Percentiles rank a stretch among this genome's conserved stretches.
Evolutionary conservation across 2,797 vertebrate genomes (phyloP).

Genomic region (Lepilemur ruficaudatus): DNA sequence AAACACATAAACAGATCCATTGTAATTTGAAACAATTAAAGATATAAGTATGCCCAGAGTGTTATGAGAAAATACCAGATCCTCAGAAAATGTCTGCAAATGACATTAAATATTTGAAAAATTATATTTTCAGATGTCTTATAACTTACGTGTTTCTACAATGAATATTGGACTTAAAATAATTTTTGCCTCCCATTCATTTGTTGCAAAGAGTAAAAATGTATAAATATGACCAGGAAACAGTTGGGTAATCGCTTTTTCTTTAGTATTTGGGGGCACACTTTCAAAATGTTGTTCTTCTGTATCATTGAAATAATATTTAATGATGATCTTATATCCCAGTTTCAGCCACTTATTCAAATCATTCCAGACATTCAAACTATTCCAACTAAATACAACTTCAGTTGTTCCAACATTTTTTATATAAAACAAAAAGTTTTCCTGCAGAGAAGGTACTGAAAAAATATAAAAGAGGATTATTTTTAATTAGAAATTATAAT

Average conservation of each 20-base stretch:
- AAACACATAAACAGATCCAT: not conserved
- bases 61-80: not conserved
- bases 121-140: conserved; percentile 2
- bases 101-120: not conserved
- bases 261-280: conserved; percentile 75
- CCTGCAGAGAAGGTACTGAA: conserved; percentile 83
- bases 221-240: conserved; percentile 88
- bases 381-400: conserved; percentile 86
- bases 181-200: conserved; percentile 82
- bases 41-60: not conserved
- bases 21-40: not conserved
- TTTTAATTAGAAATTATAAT: conserved; percentile 34
- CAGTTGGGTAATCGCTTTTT: conserved; percentile 84
- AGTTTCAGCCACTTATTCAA: conserved; percentile 77
- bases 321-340: conserved; percentile 83
- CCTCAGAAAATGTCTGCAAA: not conserved
- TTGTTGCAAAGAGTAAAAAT: conserved; percentile 87
- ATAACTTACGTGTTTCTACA: conserved; percentile 85
- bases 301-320: conserved; percentile 84
- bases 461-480: conserved; percentile 38
- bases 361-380: conserved; percentile 82
- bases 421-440: conserved; percentile 84
- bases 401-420: conserved; percentile 86
- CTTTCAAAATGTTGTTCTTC: conserved; percentile 65
- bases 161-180: conserved; percentile 85